Percentiles rank a stretch among this genome's conserved stretches.
These are phyloP conservation scores for Galeopterus variegatus DNA, from an alignment of 2,113 vertebrate genomes.

Conservation along the genomic window DNA sequence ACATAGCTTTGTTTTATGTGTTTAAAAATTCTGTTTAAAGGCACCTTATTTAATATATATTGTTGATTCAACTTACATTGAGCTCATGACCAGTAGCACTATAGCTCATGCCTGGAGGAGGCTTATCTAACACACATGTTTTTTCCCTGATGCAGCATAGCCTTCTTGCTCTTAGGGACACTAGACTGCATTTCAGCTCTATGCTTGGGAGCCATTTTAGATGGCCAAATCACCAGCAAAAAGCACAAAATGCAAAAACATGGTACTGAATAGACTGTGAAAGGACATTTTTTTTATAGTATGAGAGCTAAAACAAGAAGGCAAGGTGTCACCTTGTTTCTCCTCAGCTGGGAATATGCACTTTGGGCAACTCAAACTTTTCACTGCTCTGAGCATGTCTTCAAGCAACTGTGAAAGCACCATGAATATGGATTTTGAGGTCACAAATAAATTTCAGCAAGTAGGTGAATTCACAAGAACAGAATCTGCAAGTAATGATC, in stretches of 20 bases:
- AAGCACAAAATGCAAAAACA: not conserved
- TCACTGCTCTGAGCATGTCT: not conserved
- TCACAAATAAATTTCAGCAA: not conserved
- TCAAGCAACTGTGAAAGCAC: not conserved
- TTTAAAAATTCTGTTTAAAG: constrained; percentile 9
- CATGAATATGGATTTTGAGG: not conserved
- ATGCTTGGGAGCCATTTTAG: not conserved
- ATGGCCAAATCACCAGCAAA: not conserved
- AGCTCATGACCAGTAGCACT: not conserved
- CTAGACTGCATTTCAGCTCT: not conserved
- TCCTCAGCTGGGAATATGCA: not conserved
- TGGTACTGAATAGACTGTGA: not conserved
- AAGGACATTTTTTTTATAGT: not conserved
- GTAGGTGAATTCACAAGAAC: not conserved
- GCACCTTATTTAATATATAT: not conserved
- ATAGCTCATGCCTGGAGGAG: not conserved
- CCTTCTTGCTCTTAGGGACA: not conserved
- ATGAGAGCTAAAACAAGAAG: not conserved
- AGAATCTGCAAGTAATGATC: not conserved
- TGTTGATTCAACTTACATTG: not conserved
- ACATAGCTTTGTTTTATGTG: not conserved
- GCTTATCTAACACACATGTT: not conserved
- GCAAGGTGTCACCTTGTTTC: not conserved
- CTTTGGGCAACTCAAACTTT: not conserved
- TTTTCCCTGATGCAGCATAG: not conserved